These are phyloP conservation scores for Elysia chlorotica DNA, from an alignment of 1,140 invertebrate species.

Conservation along the genomic window DNA sequence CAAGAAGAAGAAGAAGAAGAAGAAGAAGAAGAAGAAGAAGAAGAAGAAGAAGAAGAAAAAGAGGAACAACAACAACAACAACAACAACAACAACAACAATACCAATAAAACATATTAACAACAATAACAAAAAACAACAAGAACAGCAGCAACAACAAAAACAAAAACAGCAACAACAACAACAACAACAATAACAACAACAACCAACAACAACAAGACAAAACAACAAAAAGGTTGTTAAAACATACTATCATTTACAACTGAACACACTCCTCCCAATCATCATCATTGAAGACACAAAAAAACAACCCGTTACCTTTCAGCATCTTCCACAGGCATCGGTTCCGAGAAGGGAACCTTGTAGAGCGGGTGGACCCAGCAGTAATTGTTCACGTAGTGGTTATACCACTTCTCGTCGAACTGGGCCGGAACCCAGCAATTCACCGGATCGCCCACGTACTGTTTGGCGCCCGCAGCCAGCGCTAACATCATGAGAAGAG, in stretches of 20 bases:
- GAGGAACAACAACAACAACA: too few species aligned
- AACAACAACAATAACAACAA: not conserved
- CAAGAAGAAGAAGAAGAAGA: too few species aligned
- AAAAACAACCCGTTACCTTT: not conserved
- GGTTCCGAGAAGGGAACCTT: not conserved
- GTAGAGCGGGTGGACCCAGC: conserved; percentile 14
- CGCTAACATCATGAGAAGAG: too few species aligned
- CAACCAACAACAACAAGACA: not conserved
- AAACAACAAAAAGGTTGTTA: not conserved
- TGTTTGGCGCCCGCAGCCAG: not conserved
- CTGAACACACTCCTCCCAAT: not conserved
- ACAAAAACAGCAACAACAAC: too few species aligned
- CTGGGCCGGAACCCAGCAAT: conserved; percentile 14
- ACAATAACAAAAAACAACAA: too few species aligned
- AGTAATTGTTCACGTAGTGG: conserved; percentile 12
- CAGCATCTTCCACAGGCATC: not conserved
- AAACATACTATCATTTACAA: not conserved
- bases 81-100: too few species aligned
- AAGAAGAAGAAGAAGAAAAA: too few species aligned
- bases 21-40: too few species aligned
- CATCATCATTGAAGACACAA: not conserved
- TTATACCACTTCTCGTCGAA: conserved; percentile 9
- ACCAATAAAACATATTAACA: too few species aligned
- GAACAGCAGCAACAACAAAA: too few species aligned
- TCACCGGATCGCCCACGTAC: conserved; percentile 9